Evolutionary conservation across 2,888 invertebrate species (phyloP).

Genomic region (Bembecia ichneumoniformis): DNA sequence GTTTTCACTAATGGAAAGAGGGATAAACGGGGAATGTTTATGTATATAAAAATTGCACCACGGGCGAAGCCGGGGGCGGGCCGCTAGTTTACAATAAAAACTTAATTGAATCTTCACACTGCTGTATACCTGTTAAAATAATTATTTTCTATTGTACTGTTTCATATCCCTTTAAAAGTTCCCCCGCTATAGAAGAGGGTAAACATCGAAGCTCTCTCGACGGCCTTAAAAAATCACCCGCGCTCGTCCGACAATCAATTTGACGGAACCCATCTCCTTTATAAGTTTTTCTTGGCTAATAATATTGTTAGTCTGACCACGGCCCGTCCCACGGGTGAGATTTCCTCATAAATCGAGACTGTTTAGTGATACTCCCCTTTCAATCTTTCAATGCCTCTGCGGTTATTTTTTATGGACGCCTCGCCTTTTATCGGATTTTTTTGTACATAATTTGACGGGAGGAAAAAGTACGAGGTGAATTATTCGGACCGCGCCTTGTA

Average conservation of each 20-base stretch:
- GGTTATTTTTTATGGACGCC: constrained; percentile 47
- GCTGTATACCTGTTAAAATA: too few species aligned
- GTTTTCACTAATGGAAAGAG: too few species aligned
- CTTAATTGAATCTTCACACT: too few species aligned
- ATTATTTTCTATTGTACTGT: too few species aligned
- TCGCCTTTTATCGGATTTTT: background rate
- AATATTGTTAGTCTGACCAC: constrained; percentile 69
- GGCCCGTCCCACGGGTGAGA: constrained; percentile 58
- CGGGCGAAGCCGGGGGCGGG: too few species aligned
- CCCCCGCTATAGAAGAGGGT: too few species aligned
- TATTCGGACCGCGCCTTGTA: too few species aligned
- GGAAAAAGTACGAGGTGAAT: too few species aligned
- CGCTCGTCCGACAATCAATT: constrained; percentile 5
- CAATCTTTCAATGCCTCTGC: constrained; percentile 66
- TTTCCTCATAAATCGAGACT: constrained; percentile 63
- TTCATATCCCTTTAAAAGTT: too few species aligned
- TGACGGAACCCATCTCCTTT: constrained; percentile 15
- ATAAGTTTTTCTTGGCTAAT: constrained; percentile 60
- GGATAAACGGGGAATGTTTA: too few species aligned
- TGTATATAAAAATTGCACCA: too few species aligned
- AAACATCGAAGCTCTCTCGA: background rate
- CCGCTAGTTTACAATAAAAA: too few species aligned
- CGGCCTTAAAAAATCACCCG: background rate
- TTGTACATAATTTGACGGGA: background rate
- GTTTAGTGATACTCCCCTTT: constrained; percentile 68